Base-by-base conservation (phyloP, 2,113 vertebrate genomes). In the Marmota monax region DNA sequence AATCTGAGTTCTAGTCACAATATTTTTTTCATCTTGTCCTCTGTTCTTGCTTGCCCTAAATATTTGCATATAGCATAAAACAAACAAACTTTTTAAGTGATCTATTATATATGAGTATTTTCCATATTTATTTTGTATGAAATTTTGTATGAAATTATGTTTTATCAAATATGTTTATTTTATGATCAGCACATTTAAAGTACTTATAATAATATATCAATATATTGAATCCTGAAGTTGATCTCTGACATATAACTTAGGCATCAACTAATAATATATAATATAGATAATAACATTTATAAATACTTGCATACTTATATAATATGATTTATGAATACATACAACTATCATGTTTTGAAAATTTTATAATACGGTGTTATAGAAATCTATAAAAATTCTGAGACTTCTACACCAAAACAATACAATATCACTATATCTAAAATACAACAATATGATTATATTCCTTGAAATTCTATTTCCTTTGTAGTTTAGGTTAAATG, bases 91-190 rank as follows among this genome's bases (percentile, higher is more conserved):
- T 63, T 61, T 63, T 22, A 58, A 85, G 77, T 22, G 39, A 9
- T 9, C 16, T 85, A 10, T 86, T 72, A 51, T 39, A 17, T 13
- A 22, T 83, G 17, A 61, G 20, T 63, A 5, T 85, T 77, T 84
- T 96, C 72, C 11, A 10, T 76, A 0, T 79, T 73, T 79, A 83
- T 5, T 56, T 67, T 17, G 48, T 25, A 78, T 58, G 8, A 74
- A 92, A 32, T 27, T 90, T 86, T 85, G 2, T 56, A 85, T 45
- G 45, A 69, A 13, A 7, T 87, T 48, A 51, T 84, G 14, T 12
- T 39, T 92, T 84, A 25, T 80, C 27, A 95, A 74, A 95, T 45
- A 37, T 69, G 2, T 34, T 7, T 48, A 92, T 95, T 84, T 96
- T 77, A 82, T 77, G 9, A 84, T 87, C 27, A 76, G 17, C 10